A percentile compares a stretch with the other conserved stretches of the same genome.
These are phyloP conservation scores for Florisuga fusca DNA, from an alignment of 2,797 vertebrate species.

Conservation along the genomic window DNA sequence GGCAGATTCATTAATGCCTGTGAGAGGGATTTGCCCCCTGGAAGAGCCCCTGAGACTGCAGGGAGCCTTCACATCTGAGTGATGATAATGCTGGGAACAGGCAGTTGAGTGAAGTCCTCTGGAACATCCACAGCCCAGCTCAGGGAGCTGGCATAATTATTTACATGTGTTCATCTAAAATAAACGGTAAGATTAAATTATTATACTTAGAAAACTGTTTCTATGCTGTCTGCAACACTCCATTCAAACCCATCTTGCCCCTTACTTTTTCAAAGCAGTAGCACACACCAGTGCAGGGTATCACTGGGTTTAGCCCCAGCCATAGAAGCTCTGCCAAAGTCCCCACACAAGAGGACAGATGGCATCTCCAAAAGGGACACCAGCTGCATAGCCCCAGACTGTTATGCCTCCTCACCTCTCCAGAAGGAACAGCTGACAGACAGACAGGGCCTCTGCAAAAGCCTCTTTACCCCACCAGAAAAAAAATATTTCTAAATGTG, in stretches of 20 bases:
- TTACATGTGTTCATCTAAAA: too few relatives aligned
- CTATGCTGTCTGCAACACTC: neutral
- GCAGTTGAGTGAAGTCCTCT: neutral
- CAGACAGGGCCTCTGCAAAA: neutral
- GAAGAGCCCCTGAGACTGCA: neutral
- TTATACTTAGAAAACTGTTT: neutral
- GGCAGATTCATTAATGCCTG: neutral
- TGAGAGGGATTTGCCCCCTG: neutral
- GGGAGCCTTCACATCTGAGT: neutral
- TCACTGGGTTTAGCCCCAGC: neutral
- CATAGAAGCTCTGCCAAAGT: neutral
- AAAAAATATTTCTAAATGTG: neutral
- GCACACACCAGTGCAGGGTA: neutral
- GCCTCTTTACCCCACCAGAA: neutral
- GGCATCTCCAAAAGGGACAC: neutral
- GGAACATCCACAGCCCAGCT: accelerated
- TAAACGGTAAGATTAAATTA: neutral
- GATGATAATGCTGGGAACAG: neutral
- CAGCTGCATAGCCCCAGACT: accelerated
- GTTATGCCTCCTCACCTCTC: neutral
- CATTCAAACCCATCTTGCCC: neutral
- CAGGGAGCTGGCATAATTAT: neutral
- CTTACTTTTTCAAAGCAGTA: neutral
- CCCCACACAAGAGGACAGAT: neutral
- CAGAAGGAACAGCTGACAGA: neutral